Base-by-base conservation (phyloP, 2,797 vertebrate species). In the Gambelia wislizenii region DNA sequence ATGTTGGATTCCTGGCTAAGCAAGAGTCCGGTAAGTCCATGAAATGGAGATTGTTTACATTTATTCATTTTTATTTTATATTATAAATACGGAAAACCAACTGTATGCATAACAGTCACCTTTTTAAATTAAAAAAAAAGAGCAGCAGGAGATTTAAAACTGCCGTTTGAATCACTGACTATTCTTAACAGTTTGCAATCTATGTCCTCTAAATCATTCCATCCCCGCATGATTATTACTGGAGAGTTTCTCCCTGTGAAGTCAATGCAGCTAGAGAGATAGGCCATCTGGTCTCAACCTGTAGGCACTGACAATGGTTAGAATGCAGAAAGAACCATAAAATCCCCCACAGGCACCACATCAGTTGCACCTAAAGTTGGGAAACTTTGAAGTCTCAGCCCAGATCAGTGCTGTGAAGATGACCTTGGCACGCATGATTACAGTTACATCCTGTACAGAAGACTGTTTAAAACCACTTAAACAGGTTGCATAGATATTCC, bases 401-500 rank as follows among this genome's bases (percentile, higher is more conserved):
- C 36, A 16, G 20, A 30, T 54, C 64, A 30, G 22, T 39, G 30
- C 27, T 16, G 36, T 52, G n/a, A 13, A 20, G 9, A 80, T 70
- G 42, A 85, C 14, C 27, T 36, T 39, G 77, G n/a, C 76, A 64
- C 33, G 44, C 44, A 36, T 16, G 44, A n/a, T 30, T 87, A 70
- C n/a, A 54, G 27, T 3, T 69, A 20, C 22, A 30, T 80, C 69
- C 25, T 54, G 39, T n/a, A n/a, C n/a, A 36, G 47, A 76, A 52
- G 9, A 52, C 33, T 14, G 27, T 56, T 75, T 20, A 20, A 86
- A 78, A 72, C 10, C n/a, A 2, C 13, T 27, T 4, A 36, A 10
- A 20, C 0, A 49, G 77, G 59, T 89, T 89, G 59, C 14, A 47
- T 69, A 3, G 76, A n/a, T 59, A 75, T 87, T 44, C 92, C 96